Evolutionary conservation across 2,797 vertebrate genomes (phyloP).

Genomic region (Melanotaenia trifasciata): DNA sequence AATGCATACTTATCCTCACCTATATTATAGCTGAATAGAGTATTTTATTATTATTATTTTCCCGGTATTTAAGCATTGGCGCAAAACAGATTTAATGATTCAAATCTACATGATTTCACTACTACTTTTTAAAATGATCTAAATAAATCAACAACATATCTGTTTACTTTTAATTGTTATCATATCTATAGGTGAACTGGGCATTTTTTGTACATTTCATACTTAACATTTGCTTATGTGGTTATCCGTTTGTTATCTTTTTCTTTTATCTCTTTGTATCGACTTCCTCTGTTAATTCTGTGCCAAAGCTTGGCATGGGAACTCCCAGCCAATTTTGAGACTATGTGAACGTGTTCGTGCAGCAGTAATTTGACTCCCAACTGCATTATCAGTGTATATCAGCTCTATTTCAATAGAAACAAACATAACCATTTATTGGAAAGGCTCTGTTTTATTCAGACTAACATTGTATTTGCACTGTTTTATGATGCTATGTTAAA

Average conservation of each 20-base stretch:
- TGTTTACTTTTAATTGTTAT: background rate
- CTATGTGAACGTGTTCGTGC: background rate
- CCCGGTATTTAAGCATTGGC: background rate
- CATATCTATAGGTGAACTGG: background rate
- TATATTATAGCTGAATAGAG: background rate
- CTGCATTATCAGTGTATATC: background rate
- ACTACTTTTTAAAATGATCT: no score
- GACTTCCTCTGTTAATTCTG: background rate
- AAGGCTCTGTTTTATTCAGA: background rate
- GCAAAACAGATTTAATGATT: background rate
- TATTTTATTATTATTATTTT: background rate
- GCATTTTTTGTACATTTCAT: background rate
- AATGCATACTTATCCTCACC: background rate
- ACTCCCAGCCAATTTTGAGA: background rate
- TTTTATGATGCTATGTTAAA: background rate
- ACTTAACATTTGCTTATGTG: background rate
- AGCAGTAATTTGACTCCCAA: no score
- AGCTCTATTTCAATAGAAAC: background rate
- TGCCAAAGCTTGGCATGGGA: background rate
- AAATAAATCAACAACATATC: no score
- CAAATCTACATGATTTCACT: background rate
- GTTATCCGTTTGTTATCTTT: background rate
- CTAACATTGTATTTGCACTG: background rate
- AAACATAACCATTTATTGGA: background rate
- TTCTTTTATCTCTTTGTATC: background rate